phyloP scores from a whole-genome alignment of 2,797 vertebrate species.

The Petrocephalus sullivani region DNA sequence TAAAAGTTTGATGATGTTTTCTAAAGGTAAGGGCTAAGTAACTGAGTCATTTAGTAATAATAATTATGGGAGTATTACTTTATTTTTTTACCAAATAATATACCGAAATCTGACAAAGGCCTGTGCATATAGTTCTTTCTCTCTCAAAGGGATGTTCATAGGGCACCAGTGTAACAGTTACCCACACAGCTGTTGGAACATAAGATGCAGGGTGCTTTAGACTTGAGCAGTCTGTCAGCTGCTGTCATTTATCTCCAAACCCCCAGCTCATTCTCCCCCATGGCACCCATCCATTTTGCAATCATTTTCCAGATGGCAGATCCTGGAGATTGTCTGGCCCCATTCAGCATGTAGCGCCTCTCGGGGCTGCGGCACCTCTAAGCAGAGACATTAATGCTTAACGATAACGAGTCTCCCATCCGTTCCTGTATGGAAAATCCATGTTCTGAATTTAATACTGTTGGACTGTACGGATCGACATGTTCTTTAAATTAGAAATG shows the following conservation, averaged over 20 bases:
- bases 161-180: not conserved
- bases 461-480: not conserved
- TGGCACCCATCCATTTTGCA: conserved; percentile 14
- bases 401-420: not conserved
- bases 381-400: conserved; percentile 7
- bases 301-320: conserved; percentile 13
- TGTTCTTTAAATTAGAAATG: not conserved
- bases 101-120: not conserved
- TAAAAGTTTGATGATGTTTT: not conserved
- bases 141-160: not conserved
- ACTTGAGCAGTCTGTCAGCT: not conserved
- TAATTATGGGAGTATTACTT: not conserved
- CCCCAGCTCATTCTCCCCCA: not conserved
- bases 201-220: not conserved
- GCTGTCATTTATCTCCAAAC: not conserved
- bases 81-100: not conserved
- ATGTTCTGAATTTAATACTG: not conserved
- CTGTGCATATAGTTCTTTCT: not conserved
- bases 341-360: not conserved
- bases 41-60: not conserved
- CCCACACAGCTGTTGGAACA: not conserved
- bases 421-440: not conserved
- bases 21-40: not conserved
- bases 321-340: conserved; percentile 7
- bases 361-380: not conserved